Conservation (phyloP, 2,888 invertebrate genomes). For the Pheosia gnoma region DNA sequence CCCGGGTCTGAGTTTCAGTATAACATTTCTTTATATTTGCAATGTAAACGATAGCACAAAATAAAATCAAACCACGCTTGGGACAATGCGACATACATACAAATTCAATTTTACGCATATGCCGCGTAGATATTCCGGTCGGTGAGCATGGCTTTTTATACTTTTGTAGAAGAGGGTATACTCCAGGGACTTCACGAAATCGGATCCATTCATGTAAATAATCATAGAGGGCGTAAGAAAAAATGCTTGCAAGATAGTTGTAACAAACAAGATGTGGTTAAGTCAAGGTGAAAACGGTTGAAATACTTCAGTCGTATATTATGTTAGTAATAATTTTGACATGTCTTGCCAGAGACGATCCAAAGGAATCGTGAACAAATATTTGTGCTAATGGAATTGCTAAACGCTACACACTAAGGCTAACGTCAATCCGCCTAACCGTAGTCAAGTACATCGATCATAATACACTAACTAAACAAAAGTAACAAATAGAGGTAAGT, state of each 20-base stretch:
- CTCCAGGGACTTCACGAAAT: slow-evolving; percentile 7
- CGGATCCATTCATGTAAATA: slow-evolving; percentile 8
- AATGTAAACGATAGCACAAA: slow-evolving; percentile 23
- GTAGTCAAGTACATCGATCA: slow-evolving; percentile 8
- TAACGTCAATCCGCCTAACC: slow-evolving; percentile 24
- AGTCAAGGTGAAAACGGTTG: slow-evolving; percentile 31
- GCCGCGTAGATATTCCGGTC: slow-evolving; percentile 9
- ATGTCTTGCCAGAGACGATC: slow-evolving; percentile 46
- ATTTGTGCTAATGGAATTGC: slow-evolving; percentile 44
- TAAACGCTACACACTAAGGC: slow-evolving; percentile 39
- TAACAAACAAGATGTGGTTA: slow-evolving; percentile 19
- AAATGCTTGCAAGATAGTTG: slow-evolving; percentile 2
- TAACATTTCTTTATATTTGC: background rate
- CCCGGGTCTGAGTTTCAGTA: background rate
- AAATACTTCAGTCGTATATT: slow-evolving; percentile 14
- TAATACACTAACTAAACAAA: slow-evolving; percentile 2
- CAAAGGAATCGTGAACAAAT: slow-evolving; percentile 61
- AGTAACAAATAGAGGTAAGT: background rate
- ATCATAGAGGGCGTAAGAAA: slow-evolving; percentile 10
- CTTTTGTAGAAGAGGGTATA: slow-evolving; percentile 5
- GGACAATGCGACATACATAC: slow-evolving; percentile 21
- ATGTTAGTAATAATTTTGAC: slow-evolving; percentile 41
- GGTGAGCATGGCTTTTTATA: slow-evolving; percentile 14
- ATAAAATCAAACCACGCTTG: slow-evolving; percentile 22
- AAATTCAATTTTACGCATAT: slow-evolving; percentile 24